Base-by-base conservation (phyloP, 1,140 invertebrate genomes). In the Diploscapter pachys region DNA sequence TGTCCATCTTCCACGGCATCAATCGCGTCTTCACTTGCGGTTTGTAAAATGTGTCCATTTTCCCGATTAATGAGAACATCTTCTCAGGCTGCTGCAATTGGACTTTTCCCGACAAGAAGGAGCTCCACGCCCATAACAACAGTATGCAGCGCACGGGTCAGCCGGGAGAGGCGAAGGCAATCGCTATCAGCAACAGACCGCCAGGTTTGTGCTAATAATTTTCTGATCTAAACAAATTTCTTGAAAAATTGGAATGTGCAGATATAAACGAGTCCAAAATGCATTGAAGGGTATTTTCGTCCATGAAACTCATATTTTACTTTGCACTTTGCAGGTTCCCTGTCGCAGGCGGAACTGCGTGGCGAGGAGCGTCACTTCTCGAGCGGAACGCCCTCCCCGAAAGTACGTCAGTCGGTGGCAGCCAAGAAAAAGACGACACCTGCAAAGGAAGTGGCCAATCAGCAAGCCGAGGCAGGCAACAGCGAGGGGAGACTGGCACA, bases 31-130 rank as follows among this genome's bases (percentile, higher is more conserved):
- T 76, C 75, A 76, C 75, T 4, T 76, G 75, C 53, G 75, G 31
- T 31, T 31, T 31, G 31, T 31, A 31, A 31, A 31, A 31, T 31
- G 31, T 31, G n/a, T 31, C 31, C 31, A 31, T 31, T 31, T 31
- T 31, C 31, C 31, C 1, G 1, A 31, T 31, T 31, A 31, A 31
- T 31, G 31, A 31, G 31, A n/a, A n/a, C 31, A 31, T 31, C 31
- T 31, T 31, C 1, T 31, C 31, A 31, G 31, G 75, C 6, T 76
- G 75, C 63, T 76, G 75, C 56, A 76, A 76, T 31, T 76, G 75
- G 75, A 71, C 75, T 3, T 76, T 76, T 51, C 75, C 75, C 3
- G 75, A 76, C 50, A 76, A 76, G 51, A 76, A 76, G 50, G 75
- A 76, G 59, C 70, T 76, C 49, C 75, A 76, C 53, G 48, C 63